These are phyloP conservation scores for Drosophila pachea DNA, from an alignment of 1,140 invertebrate species.

Conservation along the genomic window DNA sequence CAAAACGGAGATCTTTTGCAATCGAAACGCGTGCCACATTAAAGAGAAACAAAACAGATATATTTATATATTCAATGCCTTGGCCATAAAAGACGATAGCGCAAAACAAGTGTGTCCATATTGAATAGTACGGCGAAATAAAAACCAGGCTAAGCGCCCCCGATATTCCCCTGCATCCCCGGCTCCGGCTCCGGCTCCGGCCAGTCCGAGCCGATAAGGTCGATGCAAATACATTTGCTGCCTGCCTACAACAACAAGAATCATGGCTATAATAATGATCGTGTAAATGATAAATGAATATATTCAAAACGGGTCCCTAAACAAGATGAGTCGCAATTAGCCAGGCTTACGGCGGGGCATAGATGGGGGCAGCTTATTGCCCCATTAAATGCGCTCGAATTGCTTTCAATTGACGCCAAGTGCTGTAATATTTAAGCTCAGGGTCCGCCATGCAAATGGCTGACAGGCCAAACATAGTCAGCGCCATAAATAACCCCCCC, in stretches of 20 bases:
- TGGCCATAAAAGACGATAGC: slow-evolving; percentile 54
- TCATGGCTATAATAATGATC: not conserved
- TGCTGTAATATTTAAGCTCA: slow-evolving; percentile 14
- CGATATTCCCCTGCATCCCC: no score
- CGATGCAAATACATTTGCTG: slow-evolving; percentile 37
- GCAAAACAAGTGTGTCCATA: slow-evolving; percentile 36
- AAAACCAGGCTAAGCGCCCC: slow-evolving; percentile 24
- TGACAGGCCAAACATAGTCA: not conserved
- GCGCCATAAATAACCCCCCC: no score
- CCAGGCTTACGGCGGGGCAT: not conserved
- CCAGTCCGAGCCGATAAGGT: no score
- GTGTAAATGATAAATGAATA: slow-evolving; percentile 14
- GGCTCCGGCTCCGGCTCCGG: no score
- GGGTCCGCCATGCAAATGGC: not conserved
- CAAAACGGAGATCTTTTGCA: slow-evolving; percentile 42
- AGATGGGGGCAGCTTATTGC: slow-evolving; percentile 18
- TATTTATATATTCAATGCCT: slow-evolving; percentile 63
- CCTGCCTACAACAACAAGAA: slow-evolving; percentile 7
- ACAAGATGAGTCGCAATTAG: slow-evolving; percentile 30
- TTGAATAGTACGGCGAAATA: slow-evolving; percentile 19
- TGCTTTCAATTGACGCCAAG: slow-evolving; percentile 29
- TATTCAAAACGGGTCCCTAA: not conserved
- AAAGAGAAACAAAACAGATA: slow-evolving; percentile 28
- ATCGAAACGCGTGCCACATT: slow-evolving; percentile 46
- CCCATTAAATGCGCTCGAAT: slow-evolving; percentile 34